Evolutionary conservation across 2,113 vertebrate genomes (phyloP), one percentile per base, ranked within the genome.

Genomic region (Calonectris borealis): DNA sequence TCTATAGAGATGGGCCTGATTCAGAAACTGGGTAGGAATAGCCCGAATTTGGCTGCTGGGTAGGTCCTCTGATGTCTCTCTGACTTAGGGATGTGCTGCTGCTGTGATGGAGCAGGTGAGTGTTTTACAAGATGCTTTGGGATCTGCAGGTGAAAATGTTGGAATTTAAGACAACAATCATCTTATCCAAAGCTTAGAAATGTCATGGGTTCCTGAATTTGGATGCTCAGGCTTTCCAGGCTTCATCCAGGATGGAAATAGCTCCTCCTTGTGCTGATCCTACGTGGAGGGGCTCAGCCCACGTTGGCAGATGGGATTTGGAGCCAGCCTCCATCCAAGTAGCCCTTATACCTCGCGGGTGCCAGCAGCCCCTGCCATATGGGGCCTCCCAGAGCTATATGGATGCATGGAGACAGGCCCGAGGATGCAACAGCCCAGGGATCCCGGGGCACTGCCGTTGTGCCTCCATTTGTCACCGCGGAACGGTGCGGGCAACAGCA

Each of bases 401-500:
- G 71, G 68, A 9, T 51, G 46, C 16, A 4, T 0, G 2, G 78
- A 38, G 57, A 57, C 12, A 58, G 38, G 18, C 57, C 52, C 42
- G 88, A 61, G 88, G 94, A 25, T 52, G 17, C n/a, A 2, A 40
- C 42, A 1, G 0, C 69, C 18, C 44, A 2, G 71, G 36, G 10
- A 29, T 20, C 72, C 65, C 0, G 0, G 32, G 83, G 52, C n/a
- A 26, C 25, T 19, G 57, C 64, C 0, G 2, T 25, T 38, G 48
- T 20, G 72, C 38, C 57, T 71, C 70, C 26, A 0, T 73, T 34
- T 69, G 73, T 83, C 88, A 58, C 76, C 7, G 16, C 0, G 3
- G 7, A 2, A 8, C 0, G 0, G 46, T 1, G 26, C 29, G 77
- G 80, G 80, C 64, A 19, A 8, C 76, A 25, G 79, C 66, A 71